Conservation (phyloP, 1,140 invertebrate genomes). For the Atopsyche davidsoni region DNA sequence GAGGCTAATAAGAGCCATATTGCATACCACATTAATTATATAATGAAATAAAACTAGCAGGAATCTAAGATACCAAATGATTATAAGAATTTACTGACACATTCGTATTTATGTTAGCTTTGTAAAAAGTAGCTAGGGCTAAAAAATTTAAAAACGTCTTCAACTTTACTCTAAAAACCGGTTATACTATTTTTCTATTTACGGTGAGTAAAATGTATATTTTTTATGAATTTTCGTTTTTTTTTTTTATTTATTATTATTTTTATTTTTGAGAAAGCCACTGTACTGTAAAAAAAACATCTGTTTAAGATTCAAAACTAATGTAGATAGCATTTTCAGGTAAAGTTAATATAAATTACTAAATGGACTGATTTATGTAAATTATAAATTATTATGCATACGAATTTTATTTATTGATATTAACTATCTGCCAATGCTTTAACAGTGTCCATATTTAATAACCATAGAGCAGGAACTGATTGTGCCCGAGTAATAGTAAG, state of each 20-base stretch:
- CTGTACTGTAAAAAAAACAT: constrained; percentile 25
- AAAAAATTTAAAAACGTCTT: too few relatives aligned
- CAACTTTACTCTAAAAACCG: too few relatives aligned
- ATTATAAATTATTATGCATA: constrained; percentile 28
- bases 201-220: too few relatives aligned
- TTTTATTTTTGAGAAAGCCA: constrained; percentile 22
- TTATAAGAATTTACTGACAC: too few relatives aligned
- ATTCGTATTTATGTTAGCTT: too few relatives aligned
- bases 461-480: constrained; percentile 24
- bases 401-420: constrained; percentile 28
- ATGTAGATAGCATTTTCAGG: constrained; percentile 30
- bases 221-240: constrained; percentile 5
- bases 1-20: too few relatives aligned
- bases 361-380: constrained; percentile 31
- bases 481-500: constrained; percentile 25
- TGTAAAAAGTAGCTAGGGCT: too few relatives aligned
- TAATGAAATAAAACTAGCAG: too few relatives aligned
- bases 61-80: too few relatives aligned
- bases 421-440: constrained; percentile 29
- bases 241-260: constrained; percentile 4
- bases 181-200: too few relatives aligned
- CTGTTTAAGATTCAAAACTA: constrained; percentile 22
- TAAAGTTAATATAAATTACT: constrained; percentile 28
- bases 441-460: constrained; percentile 22
- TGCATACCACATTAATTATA: neutral